Percentiles rank a stretch among this genome's conserved stretches.
phyloP scores from a whole-genome alignment of 2,888 invertebrate species.

The Lymantria dispar region DNA sequence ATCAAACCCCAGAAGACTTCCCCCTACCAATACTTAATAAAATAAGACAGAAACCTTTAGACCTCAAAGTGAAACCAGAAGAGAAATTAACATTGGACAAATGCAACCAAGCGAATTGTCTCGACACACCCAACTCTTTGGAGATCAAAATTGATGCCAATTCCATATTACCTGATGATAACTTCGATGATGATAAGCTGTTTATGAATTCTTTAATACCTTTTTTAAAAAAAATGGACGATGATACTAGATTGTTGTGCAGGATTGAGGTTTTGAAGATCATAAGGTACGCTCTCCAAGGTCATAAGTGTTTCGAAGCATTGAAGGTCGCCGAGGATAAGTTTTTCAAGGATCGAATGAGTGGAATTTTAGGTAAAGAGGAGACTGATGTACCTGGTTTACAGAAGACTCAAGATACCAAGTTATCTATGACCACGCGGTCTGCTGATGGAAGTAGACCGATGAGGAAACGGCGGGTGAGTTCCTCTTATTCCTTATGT shows the following conservation, averaged over 20 bases:
- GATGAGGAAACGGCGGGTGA: slow-evolving; percentile 62
- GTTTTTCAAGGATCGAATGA: slow-evolving; percentile 53
- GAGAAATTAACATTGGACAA: slow-evolving; percentile 59
- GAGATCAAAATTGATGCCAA: slow-evolving; percentile 73
- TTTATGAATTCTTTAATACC: slow-evolving; percentile 74
- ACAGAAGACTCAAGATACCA: slow-evolving; percentile 43
- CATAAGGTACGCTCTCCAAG: slow-evolving; percentile 65
- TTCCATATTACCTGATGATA: slow-evolving; percentile 67
- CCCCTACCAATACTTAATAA: slow-evolving; percentile 58
- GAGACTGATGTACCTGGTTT: slow-evolving; percentile 35
- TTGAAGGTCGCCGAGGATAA: slow-evolving; percentile 57
- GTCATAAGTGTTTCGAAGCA: slow-evolving; percentile 64
- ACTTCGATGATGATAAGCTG: slow-evolving; percentile 69
- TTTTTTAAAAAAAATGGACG: slow-evolving; percentile 72
- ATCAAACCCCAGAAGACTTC: slow-evolving; percentile 60
- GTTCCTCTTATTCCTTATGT: slow-evolving; percentile 10
- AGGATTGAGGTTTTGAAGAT: slow-evolving; percentile 71
- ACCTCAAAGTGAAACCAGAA: slow-evolving; percentile 60
- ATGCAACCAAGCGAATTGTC: slow-evolving; percentile 52
- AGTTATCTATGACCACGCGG: slow-evolving; percentile 66
- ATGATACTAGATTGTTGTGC: slow-evolving; percentile 66
- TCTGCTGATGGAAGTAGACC: slow-evolving; percentile 72
- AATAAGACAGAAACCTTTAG: slow-evolving; percentile 56
- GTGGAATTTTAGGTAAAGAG: slow-evolving; percentile 49
- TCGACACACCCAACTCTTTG: slow-evolving; percentile 47